A percentile compares a stretch with the other conserved stretches of the same genome.
Conservation (phyloP, 2,113 vertebrate genomes). For the Zapus hudsonius region DNA sequence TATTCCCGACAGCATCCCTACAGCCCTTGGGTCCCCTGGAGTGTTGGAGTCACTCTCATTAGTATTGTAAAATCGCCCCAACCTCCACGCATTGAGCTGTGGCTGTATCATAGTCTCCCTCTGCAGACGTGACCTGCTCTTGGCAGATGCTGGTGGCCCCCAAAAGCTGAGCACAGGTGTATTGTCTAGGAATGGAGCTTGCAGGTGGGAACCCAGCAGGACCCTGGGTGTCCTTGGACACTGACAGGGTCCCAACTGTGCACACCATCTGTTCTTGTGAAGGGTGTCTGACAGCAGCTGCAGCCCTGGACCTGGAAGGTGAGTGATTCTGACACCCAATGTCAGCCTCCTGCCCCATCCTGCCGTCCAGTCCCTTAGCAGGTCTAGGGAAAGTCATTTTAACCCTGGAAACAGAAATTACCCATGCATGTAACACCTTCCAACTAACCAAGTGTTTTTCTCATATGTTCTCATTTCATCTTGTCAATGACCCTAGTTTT, state of each 20-base stretch:
- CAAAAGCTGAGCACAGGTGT: constrained; percentile 69
- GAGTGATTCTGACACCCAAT: constrained; percentile 58
- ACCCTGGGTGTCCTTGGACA: constrained; percentile 77
- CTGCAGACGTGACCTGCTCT: constrained; percentile 60
- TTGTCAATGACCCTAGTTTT: constrained; percentile 9
- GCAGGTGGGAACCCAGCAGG: constrained; percentile 76
- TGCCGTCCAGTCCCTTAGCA: background rate
- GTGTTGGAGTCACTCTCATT: constrained; percentile 1
- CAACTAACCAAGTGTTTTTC: constrained; percentile 24
- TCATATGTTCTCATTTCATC: constrained; percentile 21
- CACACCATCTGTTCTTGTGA: constrained; percentile 73
- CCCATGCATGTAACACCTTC: background rate
- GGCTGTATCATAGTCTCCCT: constrained; percentile 36
- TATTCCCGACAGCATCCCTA: background rate
- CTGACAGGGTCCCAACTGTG: constrained; percentile 73
- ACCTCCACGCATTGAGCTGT: background rate
- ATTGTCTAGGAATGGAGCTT: constrained; percentile 72
- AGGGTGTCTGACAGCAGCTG: constrained; percentile 75
- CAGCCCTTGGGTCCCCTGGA: background rate
- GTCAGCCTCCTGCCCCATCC: constrained; percentile 52
- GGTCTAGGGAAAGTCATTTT: constrained; percentile 51
- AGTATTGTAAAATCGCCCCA: constrained; percentile 15
- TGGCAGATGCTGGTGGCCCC: constrained; percentile 64
- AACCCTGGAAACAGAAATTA: constrained; percentile 44
- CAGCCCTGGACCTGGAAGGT: constrained; percentile 65